These are phyloP conservation scores for Drosophila falleni DNA, from an alignment of 2,888 invertebrate genomes.

Conservation along the genomic window DNA sequence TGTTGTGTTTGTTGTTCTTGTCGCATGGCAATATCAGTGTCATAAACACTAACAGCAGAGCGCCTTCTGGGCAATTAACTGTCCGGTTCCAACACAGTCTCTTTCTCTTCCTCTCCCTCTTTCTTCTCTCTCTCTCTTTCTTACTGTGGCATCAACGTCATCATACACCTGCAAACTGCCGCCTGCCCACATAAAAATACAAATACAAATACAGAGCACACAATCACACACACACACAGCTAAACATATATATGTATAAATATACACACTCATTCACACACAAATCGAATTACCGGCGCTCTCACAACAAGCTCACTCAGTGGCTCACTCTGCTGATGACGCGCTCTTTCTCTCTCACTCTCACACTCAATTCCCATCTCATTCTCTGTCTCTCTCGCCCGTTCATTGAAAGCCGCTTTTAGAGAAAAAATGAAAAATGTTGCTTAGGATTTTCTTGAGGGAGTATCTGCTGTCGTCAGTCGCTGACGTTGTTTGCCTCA, in stretches of 20 bases:
- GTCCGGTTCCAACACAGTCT: slow-evolving; percentile 21
- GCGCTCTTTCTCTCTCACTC: slow-evolving; percentile 16
- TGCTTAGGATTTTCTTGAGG: slow-evolving; percentile 43
- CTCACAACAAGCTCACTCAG: slow-evolving; percentile 58
- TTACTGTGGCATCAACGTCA: slow-evolving; percentile 44
- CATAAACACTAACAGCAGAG: slow-evolving; percentile 38
- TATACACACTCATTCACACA: slow-evolving; percentile 31
- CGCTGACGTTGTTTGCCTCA: slow-evolving; percentile 69
- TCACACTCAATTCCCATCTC: slow-evolving; percentile 7
- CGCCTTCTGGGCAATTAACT: slow-evolving; percentile 47
- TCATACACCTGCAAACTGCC: slow-evolving; percentile 52
- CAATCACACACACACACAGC: slow-evolving; percentile 25
- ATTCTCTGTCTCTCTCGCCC: slow-evolving; percentile 1
- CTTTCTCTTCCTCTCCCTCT: background rate
- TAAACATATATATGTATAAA: slow-evolving; percentile 4
- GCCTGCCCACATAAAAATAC: slow-evolving; percentile 43
- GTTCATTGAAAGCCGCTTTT: slow-evolving; percentile 12
- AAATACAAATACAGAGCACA: slow-evolving; percentile 20
- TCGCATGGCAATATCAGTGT: slow-evolving; percentile 41
- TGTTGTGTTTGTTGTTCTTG: slow-evolving; percentile 2
- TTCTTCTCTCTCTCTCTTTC: slow-evolving; percentile 11
- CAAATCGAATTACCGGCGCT: slow-evolving; percentile 67
- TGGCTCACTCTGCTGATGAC: slow-evolving; percentile 15
- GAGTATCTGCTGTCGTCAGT: slow-evolving; percentile 56
- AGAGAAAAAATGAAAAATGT: slow-evolving; percentile 15